Percentiles rank a stretch among this genome's conserved stretches.
These are phyloP conservation scores for Phaethon lepturus DNA, from an alignment of 2,113 vertebrate species.

Conservation along the genomic window DNA sequence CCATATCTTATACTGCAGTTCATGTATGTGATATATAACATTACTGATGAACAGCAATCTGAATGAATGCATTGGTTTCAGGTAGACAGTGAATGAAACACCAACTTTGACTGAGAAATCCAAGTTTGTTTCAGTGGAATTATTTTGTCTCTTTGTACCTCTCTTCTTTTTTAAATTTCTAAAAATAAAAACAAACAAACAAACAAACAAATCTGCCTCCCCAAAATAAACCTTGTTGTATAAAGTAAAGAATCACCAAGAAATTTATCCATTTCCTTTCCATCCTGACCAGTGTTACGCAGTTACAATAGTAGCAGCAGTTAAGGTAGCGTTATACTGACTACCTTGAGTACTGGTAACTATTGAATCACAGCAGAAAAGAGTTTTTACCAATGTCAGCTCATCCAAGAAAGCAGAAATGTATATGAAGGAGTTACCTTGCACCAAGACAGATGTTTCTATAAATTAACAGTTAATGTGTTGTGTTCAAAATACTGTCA, in stretches of 20 bases:
- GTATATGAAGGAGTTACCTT: not conserved
- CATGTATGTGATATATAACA: not conserved
- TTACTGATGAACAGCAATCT: not conserved
- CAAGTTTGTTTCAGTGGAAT: not conserved
- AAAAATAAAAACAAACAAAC: not conserved
- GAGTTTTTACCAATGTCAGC: not conserved
- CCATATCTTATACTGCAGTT: not conserved
- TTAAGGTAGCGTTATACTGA: not conserved
- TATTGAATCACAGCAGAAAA: not conserved
- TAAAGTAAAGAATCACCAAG: not conserved
- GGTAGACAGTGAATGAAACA: not conserved
- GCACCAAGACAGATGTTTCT: not conserved
- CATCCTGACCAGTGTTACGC: not conserved
- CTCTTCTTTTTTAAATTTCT: not conserved
- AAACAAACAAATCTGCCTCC: not conserved
- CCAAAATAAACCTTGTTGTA: not conserved
- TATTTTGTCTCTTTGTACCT: not conserved
- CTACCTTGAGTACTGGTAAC: not conserved
- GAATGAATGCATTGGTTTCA: not conserved
- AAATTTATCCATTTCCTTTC: not conserved
- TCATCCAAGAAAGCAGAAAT: not conserved
- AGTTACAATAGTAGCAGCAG: not conserved
- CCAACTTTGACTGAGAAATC: not conserved
- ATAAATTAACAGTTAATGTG: not conserved
- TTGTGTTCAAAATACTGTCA: not conserved